Base-by-base conservation (phyloP, 2,113 vertebrate species). In the Typhlomys cinereus region DNA sequence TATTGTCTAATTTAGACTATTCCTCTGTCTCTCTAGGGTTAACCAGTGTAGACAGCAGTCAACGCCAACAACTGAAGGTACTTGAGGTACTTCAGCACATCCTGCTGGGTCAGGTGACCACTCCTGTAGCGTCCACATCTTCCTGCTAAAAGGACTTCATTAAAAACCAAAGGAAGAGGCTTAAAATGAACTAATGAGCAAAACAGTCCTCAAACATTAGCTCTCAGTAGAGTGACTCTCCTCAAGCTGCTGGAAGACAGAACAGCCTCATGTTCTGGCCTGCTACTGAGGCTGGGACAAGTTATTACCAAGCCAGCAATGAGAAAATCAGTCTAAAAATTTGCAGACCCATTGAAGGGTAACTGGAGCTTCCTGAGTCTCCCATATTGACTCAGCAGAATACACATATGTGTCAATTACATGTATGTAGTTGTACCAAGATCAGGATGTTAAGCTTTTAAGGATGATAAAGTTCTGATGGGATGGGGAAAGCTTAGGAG, bases 161-260 rank as follows among this genome's bases (percentile, higher is more conserved):
- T 64, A 71, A 86, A 90, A n/a, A 80, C 6, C 71, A n/a, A 83
- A 84, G 83, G n/a, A 48, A 93, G 76, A 76, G 44, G 73, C 52
- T 92, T 79, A 78, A 91, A 88, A 89, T 90, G 73, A 94, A 91
- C 9, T 14, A 85, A 85, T 59, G 31, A 52, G 36, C 4, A 66
- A 81, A 79, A 48, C 6, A 78, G 21, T 87, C 90, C 23, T 85
- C 62, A 69, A 39, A 57, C n/a, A 92, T 57, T 29, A 88, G 39
- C 39, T 29, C 31, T 88, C 2, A 83, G 59, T 23, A 76, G 69
- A 79, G 46, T 84, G 50, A 62, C 52, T 21, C 21, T 70, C 66
- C n/a, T 69, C 25, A 7, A 62, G 23, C 59, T 87, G 74, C n/a
- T 29, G 76, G 31, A 78, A 88, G 44, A 81, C 27, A 79, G 66